Base-by-base conservation (phyloP, 2,888 invertebrate genomes). In the Schizaphis graminum region DNA sequence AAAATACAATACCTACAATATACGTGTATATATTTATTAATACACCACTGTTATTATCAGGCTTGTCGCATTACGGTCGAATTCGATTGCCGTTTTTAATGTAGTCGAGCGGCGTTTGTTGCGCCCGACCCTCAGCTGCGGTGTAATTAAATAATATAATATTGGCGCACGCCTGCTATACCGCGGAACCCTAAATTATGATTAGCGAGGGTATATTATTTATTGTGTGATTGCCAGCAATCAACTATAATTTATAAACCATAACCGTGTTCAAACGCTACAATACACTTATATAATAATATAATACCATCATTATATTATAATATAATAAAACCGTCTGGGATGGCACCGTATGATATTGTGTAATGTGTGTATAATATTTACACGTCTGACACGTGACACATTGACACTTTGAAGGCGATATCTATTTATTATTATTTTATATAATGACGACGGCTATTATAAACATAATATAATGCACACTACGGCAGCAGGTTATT, bases 181-280 rank as follows among this genome's bases (percentile, higher is more conserved):
- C 16, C 28, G 13, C 16, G n/a, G 16, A 28, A 47, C 49, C 49
- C 89, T 41, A 56, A 49, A 56, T 89, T 61, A 16, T 26, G 61
- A 61, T 13, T 49, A 5, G 21, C 61, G 47, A 21, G 53, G n/a
- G 10, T 88, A n/a, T 53, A 41, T 77, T 53, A 41, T 77, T 77
- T 35, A 35, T 35, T 3, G 35, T 35, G 56, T 5, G n/a, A 47
- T 89, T 47, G 47, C 57, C 89, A n/a, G 47, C 61, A n/a, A 90
- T 61, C 89, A n/a, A n/a, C 47, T 90, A 47, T 47, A 47, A 47
- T 47, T 47, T 47, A 47, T 47, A 61, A 90, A 90, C 89, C 61
- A 47, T 89, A 89, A 61, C 44, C 44, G 89, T n/a, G 89, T 89
- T 90, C 47, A 28, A 44, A 57, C 28, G 53, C 24, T 28, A 87